These are phyloP conservation scores for Petrophora chlorosata DNA, from an alignment of 2,888 invertebrate genomes.

Conservation along the genomic window DNA sequence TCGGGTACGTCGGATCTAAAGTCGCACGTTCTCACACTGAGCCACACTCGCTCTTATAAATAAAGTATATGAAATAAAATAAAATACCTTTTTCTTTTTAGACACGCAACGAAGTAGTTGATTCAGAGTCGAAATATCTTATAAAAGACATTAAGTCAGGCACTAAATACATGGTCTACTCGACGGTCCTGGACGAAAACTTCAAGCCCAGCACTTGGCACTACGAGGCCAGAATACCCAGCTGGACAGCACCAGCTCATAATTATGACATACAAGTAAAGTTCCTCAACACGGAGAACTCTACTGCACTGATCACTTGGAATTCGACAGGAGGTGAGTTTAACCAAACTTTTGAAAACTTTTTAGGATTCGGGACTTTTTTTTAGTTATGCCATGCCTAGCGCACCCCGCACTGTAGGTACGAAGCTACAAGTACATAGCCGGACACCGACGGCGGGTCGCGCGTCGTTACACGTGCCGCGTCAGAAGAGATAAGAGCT, in stretches of 20 bases:
- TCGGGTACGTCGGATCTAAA: too few relatives aligned
- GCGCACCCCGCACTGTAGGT: too few relatives aligned
- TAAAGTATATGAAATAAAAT: too few relatives aligned
- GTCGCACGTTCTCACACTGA: too few relatives aligned
- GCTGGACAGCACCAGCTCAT: conserved; percentile 20
- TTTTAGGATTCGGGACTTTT: too few relatives aligned
- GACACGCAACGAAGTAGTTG: conserved; percentile 18
- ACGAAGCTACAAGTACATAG: too few relatives aligned
- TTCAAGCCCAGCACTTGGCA: conserved; percentile 19
- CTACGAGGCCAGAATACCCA: conserved; percentile 27
- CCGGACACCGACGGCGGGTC: too few relatives aligned
- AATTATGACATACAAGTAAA: conserved; percentile 35
- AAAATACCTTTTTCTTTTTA: conserved; percentile 26
- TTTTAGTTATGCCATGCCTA: too few relatives aligned
- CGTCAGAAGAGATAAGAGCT: too few relatives aligned
- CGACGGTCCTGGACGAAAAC: conserved; percentile 27
- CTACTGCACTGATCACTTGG: conserved; percentile 37
- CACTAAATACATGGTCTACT: conserved; percentile 39
- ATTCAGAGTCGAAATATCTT: conserved; percentile 23
- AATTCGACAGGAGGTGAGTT: conserved; percentile 53
- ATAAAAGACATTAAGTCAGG: conserved; percentile 14
- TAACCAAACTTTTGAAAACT: too few relatives aligned
- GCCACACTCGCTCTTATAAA: too few relatives aligned
- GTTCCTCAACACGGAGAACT: conserved; percentile 9
- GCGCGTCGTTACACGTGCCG: too few relatives aligned